A percentile compares a stretch with the other conserved stretches of the same genome.
These are phyloP conservation scores for Odontocolon sp. DNA, from an alignment of 2,888 invertebrate species.

Conservation along the genomic window DNA sequence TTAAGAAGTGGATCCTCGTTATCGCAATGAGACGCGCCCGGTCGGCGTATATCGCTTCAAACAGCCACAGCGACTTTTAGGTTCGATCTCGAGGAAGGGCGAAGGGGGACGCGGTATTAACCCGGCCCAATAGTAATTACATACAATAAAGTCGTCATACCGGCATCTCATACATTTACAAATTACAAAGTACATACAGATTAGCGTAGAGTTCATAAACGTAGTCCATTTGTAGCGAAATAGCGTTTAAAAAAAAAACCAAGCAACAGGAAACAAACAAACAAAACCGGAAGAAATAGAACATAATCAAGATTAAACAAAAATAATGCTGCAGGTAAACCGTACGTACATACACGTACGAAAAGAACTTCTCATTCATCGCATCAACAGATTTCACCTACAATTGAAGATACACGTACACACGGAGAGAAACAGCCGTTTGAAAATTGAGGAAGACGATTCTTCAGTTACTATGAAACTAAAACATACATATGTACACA, in stretches of 20 bases:
- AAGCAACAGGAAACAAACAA: slow-evolving; percentile 51
- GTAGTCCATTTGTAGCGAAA: slow-evolving; percentile 80
- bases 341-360: slow-evolving; percentile 43
- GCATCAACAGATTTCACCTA: slow-evolving; percentile 28
- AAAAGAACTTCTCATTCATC: slow-evolving; percentile 29
- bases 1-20: slow-evolving; percentile 50
- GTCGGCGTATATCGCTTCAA: slow-evolving; percentile 11
- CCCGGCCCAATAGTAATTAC: slow-evolving; percentile 48
- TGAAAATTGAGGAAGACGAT: slow-evolving; percentile 25
- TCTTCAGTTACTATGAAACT: slow-evolving; percentile 30
- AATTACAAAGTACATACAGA: slow-evolving; percentile 77
- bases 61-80: slow-evolving; percentile 14
- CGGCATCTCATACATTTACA: slow-evolving; percentile 64
- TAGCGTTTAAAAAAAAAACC: slow-evolving; percentile 73
- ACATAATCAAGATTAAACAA: slow-evolving; percentile 60
- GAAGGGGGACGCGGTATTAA: slow-evolving; percentile 23
- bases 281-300: slow-evolving; percentile 51
- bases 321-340: slow-evolving; percentile 67
- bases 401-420: slow-evolving; percentile 13
- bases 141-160: slow-evolving; percentile 61
- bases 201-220: slow-evolving; percentile 78
- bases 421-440: slow-evolving; percentile 39
- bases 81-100: neutral
- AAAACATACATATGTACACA: slow-evolving; percentile 32
- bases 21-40: slow-evolving; percentile 42